Percentiles rank a stretch among this genome's conserved stretches.
Conservation (phyloP, 2,113 vertebrate genomes). For the Osmerus eperlanus region DNA sequence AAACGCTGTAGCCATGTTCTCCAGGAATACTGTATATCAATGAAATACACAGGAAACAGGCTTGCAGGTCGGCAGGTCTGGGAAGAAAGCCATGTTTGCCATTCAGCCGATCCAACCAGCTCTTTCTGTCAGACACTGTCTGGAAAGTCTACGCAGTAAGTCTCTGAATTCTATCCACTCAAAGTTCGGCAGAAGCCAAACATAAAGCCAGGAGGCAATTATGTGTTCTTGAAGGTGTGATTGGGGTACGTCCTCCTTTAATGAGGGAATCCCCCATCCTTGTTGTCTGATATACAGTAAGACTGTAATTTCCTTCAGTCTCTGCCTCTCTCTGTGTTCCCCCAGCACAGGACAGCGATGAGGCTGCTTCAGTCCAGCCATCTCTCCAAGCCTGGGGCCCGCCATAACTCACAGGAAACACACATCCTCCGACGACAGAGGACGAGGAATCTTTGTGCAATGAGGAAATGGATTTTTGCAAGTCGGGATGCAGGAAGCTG, state of each 20-base stretch:
- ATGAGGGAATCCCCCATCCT: no score
- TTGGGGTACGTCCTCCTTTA: no score
- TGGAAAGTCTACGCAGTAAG: slow-evolving; percentile 46
- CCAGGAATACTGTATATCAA: slow-evolving; percentile 61
- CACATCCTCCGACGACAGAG: slow-evolving; percentile 54
- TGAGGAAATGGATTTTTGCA: slow-evolving; percentile 26
- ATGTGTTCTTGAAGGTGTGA: no score
- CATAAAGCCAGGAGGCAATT: no score
- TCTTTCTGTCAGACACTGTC: slow-evolving; percentile 67
- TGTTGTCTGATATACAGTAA: no score
- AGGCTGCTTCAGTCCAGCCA: no score
- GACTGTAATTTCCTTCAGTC: no score
- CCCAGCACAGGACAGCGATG: no score
- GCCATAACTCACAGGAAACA: slow-evolving; percentile 45
- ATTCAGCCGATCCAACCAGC: slow-evolving; percentile 57
- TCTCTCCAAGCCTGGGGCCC: no score
- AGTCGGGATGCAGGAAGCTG: slow-evolving; percentile 42
- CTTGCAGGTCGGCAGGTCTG: slow-evolving; percentile 56
- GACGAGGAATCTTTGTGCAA: slow-evolving; percentile 59
- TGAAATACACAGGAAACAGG: slow-evolving; percentile 65
- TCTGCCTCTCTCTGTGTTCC: no score
- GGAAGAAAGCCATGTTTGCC: slow-evolving; percentile 61
- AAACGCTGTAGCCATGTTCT: slow-evolving; percentile 29
- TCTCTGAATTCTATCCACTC: neutral
- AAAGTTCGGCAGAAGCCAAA: no score